Conservation (phyloP, 92 coral and sea anemone species). For the Siderastrea siderea region DNA sequence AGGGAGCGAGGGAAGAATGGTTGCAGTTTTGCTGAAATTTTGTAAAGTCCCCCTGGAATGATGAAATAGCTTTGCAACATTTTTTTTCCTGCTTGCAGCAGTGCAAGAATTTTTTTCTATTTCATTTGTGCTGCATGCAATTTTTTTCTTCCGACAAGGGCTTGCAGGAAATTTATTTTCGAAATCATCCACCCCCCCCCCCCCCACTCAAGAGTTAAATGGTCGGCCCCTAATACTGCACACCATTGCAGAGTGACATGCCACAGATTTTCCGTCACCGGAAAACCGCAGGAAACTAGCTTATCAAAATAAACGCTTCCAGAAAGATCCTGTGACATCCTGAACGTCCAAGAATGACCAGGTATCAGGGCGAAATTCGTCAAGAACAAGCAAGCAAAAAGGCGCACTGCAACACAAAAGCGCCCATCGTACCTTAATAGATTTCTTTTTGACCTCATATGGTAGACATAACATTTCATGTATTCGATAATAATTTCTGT, state of each 20-base stretch:
- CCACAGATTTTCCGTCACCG: neutral
- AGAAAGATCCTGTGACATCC: neutral
- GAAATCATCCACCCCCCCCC: too few species aligned
- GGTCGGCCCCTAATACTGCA: neutral
- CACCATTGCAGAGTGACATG: neutral
- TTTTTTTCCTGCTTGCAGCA: too few species aligned
- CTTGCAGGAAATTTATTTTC: too few species aligned
- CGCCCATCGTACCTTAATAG: neutral
- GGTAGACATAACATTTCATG: neutral
- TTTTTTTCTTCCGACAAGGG: too few species aligned
- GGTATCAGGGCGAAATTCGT: neutral
- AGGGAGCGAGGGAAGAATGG: too few species aligned
- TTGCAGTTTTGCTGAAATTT: too few species aligned
- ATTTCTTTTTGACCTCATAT: neutral
- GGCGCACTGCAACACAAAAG: neutral
- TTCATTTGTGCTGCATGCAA: too few species aligned
- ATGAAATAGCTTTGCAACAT: too few species aligned
- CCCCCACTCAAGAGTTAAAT: too few species aligned
- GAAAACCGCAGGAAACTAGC: constrained; percentile 6
- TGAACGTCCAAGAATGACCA: too few species aligned
- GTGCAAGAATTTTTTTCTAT: too few species aligned
- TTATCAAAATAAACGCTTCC: constrained; percentile 1
- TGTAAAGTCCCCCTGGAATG: too few species aligned
- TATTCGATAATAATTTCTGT: neutral
- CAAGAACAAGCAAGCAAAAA: neutral